phyloP scores from a whole-genome alignment of 2,797 vertebrate genomes.

The Propithecus perrieri region DNA sequence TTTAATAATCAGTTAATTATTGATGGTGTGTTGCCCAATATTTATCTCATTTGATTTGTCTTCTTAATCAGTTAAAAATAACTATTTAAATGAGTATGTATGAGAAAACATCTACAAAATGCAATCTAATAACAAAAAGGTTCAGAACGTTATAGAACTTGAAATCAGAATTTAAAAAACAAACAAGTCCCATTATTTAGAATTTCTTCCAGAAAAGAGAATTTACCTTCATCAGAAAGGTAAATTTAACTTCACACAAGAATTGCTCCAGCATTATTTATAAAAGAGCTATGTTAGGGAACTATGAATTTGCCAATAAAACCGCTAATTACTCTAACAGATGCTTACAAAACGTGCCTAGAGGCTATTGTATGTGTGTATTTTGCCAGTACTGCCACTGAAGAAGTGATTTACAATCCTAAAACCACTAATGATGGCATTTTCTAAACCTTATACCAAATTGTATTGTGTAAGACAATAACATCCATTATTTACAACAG shows the following conservation, averaged over 20 bases:
- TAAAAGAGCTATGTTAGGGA: constrained; percentile 29
- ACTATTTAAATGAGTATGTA: not conserved
- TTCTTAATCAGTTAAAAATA: not conserved
- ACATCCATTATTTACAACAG: not conserved
- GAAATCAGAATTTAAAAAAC: not conserved
- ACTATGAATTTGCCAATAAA: constrained; percentile 43
- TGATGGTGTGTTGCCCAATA: not conserved
- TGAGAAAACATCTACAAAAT: not conserved
- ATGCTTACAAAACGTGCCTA: not conserved
- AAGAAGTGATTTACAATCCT: constrained; percentile 48
- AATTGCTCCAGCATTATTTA: constrained; percentile 38
- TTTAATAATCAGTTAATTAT: constrained; percentile 54
- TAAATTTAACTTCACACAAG: constrained; percentile 18
- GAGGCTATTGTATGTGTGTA: not conserved
- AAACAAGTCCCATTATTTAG: constrained; percentile 23
- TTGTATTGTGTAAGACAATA: constrained; percentile 32
- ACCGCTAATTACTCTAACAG: constrained; percentile 36
- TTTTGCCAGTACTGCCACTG: not conserved
- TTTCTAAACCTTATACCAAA: constrained; percentile 46
- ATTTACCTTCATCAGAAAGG: not conserved
- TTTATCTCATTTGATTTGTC: constrained; percentile 43
- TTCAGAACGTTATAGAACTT: not conserved
- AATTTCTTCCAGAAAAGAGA: constrained; percentile 33
- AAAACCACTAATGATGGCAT: constrained; percentile 52
- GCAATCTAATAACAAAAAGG: not conserved